A percentile compares a stretch with the other conserved stretches of the same genome.
phyloP scores from a whole-genome alignment of 1,140 invertebrate genomes.

The Tenebrio molitor region DNA sequence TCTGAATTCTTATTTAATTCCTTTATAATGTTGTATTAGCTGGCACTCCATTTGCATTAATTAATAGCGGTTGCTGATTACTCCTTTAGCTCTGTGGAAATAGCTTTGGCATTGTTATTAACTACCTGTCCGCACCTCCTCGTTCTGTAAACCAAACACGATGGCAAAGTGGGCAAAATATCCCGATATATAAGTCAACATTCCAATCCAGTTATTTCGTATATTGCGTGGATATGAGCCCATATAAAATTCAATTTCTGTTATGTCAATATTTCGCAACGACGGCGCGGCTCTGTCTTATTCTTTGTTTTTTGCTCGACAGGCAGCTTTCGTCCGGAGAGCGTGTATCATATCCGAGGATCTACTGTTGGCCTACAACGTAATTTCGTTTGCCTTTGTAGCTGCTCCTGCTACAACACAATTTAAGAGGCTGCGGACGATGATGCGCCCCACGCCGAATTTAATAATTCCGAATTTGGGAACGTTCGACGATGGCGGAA shows the following conservation, averaged over 20 bases:
- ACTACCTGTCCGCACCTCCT: slow-evolving; percentile 19
- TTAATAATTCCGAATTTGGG: slow-evolving; percentile 25
- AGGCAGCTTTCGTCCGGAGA: slow-evolving; percentile 26
- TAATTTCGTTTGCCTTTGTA: slow-evolving; percentile 38
- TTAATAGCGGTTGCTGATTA: no score
- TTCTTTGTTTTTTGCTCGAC: slow-evolving; percentile 50
- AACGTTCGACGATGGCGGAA: not conserved
- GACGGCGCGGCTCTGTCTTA: slow-evolving; percentile 37
- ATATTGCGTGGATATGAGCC: slow-evolving; percentile 52
- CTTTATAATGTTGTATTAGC: no score
- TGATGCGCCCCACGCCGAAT: slow-evolving; percentile 1
- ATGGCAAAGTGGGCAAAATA: slow-evolving; percentile 34
- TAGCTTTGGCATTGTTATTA: no score
- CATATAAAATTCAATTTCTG: slow-evolving; percentile 53
- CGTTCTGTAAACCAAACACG: slow-evolving; percentile 25
- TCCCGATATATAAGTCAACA: slow-evolving; percentile 49
- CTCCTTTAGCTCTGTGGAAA: no score
- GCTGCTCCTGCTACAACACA: slow-evolving; percentile 29
- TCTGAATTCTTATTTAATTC: no score
- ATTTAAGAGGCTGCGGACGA: slow-evolving; percentile 7
- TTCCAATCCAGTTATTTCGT: slow-evolving; percentile 52
- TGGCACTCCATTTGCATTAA: no score
- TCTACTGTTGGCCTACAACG: slow-evolving; percentile 25
- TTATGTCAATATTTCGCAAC: slow-evolving; percentile 52
- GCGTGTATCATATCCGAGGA: slow-evolving; percentile 32